phyloP scores from a whole-genome alignment of 2,888 invertebrate species.

The Lathronympha strigana region DNA sequence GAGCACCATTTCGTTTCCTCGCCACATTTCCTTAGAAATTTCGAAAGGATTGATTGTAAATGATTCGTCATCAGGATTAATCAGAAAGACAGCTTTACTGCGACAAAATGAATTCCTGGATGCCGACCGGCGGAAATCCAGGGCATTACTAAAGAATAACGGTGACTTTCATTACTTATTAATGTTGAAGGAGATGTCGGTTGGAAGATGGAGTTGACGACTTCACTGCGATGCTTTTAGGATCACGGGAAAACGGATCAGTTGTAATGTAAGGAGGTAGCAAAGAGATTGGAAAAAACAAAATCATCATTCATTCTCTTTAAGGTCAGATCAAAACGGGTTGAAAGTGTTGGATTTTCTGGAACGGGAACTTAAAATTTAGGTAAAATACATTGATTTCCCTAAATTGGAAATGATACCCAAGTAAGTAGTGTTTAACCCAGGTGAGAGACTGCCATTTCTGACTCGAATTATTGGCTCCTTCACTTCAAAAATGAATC shows the following conservation, averaged over 20 bases:
- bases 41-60: conserved; percentile 20
- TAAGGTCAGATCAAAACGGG: too few relatives aligned
- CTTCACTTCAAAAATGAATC: too few relatives aligned
- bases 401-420: too few relatives aligned
- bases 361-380: too few relatives aligned
- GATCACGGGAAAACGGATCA: not conserved
- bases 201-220: conserved; percentile 18
- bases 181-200: conserved; percentile 53
- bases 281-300: too few relatives aligned
- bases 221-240: conserved; percentile 2
- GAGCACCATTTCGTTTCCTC: conserved; percentile 23
- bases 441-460: too few relatives aligned
- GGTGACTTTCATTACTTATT: conserved; percentile 54
- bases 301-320: too few relatives aligned
- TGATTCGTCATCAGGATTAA: conserved; percentile 36
- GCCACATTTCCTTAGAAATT: conserved; percentile 19
- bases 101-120: conserved; percentile 33
- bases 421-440: too few relatives aligned
- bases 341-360: too few relatives aligned
- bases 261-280: not conserved
- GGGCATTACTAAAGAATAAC: conserved; percentile 51
- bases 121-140: conserved; percentile 45
- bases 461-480: too few relatives aligned
- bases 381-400: too few relatives aligned
- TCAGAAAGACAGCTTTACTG: conserved; percentile 37